Conservation (phyloP, 2,113 vertebrate species). For the Atractosteus spatula region DNA sequence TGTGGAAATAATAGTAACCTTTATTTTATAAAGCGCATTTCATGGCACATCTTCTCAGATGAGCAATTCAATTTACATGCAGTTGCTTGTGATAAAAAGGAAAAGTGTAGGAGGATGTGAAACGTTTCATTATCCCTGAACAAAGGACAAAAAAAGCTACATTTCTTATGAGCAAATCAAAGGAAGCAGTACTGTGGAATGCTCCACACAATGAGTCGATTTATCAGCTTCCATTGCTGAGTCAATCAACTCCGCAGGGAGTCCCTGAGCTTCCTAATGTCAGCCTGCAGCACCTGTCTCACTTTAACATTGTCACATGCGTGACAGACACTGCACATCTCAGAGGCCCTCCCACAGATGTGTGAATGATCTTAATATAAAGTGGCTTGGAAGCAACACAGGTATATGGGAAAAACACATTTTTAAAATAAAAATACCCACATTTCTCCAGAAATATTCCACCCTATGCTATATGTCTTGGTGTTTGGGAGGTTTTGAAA, state of each 20-base stretch:
- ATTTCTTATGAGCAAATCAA: conserved; percentile 18
- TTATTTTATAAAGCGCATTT: too few species aligned
- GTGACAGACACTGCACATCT: conserved; percentile 41
- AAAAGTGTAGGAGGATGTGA: not conserved
- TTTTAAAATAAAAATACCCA: too few species aligned
- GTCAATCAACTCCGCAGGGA: not conserved
- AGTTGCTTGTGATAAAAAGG: conserved; percentile 36
- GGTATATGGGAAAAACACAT: too few species aligned
- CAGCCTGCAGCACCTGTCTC: not conserved
- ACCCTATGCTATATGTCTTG: too few species aligned
- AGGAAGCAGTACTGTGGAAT: conserved; percentile 62
- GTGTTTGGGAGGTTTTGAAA: too few species aligned
- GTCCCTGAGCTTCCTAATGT: not conserved
- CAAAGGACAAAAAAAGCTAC: not conserved
- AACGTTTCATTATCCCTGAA: not conserved
- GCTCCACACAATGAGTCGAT: conserved; percentile 57
- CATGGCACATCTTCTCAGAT: too few species aligned
- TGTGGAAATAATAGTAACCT: too few species aligned
- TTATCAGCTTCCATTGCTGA: conserved; percentile 47
- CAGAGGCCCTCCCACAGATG: conserved; percentile 21
- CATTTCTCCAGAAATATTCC: too few species aligned
- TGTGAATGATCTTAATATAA: conserved; percentile 12
- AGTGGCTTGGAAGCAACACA: too few species aligned
- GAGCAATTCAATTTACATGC: too few species aligned
- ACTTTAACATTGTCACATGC: conserved; percentile 39